These are phyloP conservation scores for Lochmaea crataegi DNA, from an alignment of 2,888 invertebrate species.

Conservation along the genomic window DNA sequence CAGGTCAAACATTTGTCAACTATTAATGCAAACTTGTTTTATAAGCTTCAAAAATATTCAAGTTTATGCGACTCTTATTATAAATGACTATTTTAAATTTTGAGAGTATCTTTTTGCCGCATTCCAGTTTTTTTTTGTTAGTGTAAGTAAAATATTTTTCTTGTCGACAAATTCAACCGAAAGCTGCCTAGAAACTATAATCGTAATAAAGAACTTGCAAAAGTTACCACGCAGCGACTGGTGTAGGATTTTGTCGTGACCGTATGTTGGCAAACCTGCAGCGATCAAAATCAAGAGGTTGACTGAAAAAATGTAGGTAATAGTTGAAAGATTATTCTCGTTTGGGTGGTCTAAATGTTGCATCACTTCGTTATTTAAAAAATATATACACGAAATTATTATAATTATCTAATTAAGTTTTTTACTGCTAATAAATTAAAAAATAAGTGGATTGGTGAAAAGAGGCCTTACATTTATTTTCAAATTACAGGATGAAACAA, in stretches of 20 bases:
- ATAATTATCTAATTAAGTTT: not conserved
- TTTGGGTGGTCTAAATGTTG: constrained; percentile 39
- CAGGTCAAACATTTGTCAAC: no score
- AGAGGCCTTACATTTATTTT: not conserved
- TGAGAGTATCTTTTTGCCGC: not conserved
- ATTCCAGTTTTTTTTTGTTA: not conserved
- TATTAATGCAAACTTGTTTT: no score
- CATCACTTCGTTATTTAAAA: constrained; percentile 27
- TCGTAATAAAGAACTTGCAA: constrained; percentile 7
- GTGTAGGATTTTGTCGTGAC: constrained; percentile 38
- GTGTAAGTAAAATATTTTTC: not conserved
- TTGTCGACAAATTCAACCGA: not conserved
- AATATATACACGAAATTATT: constrained; percentile 12
- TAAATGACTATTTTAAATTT: not conserved
- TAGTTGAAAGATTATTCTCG: constrained; percentile 28
- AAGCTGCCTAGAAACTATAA: not conserved
- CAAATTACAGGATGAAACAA: not conserved
- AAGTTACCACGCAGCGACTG: constrained; percentile 24
- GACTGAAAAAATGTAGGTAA: constrained; percentile 25
- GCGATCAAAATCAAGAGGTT: constrained; percentile 33
- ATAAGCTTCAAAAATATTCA: no score
- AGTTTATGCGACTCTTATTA: no score
- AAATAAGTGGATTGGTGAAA: not conserved
- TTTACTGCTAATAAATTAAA: not conserved
- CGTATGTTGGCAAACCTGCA: constrained; percentile 35